phyloP scores from a whole-genome alignment of 2,113 vertebrate species.

The Chionomys nivalis region DNA sequence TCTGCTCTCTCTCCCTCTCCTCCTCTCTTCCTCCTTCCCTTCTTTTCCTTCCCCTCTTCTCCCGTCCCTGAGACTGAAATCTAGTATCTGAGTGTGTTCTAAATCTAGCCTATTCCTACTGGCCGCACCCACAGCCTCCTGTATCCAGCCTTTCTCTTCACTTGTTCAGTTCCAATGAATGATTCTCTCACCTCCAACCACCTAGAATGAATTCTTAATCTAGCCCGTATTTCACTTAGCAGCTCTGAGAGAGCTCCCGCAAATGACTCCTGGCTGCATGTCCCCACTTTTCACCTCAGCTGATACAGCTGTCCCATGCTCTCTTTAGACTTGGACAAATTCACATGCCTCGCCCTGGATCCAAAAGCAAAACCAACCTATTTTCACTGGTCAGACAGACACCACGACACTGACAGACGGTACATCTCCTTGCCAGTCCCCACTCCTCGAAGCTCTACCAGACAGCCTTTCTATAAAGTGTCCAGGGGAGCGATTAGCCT shows the following conservation, averaged over 20 bases:
- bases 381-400: not conserved
- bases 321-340: not conserved
- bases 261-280: not conserved
- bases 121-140: not conserved
- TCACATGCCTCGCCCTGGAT: no score
- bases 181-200: not conserved
- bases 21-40: not conserved
- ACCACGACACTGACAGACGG: not conserved
- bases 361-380: not conserved
- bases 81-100: not conserved
- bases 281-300: not conserved
- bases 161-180: not conserved
- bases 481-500: no score
- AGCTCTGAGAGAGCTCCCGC: not conserved
- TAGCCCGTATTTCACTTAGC: not conserved
- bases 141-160: not conserved
- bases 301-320: not conserved
- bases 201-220: not conserved
- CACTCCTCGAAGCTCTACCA: not conserved
- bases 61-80: not conserved
- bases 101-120: not conserved
- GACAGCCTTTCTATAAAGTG: not conserved
- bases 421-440: not conserved
- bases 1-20: not conserved
- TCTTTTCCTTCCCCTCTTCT: not conserved